Evolutionary conservation across 1,140 invertebrate species (phyloP).

Genomic region (Nylanderia fulva): DNA sequence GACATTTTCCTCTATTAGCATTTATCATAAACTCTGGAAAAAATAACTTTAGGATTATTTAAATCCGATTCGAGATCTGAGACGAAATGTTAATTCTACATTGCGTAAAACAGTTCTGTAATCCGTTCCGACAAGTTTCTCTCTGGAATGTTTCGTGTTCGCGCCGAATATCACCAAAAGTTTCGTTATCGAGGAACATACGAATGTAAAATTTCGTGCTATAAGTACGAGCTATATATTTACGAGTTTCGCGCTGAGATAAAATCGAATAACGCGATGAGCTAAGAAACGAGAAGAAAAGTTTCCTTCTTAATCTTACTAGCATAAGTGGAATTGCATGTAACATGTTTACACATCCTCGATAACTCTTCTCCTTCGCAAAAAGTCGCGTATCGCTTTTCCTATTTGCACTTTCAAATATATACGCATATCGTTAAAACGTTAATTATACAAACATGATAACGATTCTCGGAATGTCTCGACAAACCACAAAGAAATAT

Average conservation of each 20-base stretch:
- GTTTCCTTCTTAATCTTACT: neutral
- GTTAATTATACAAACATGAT: neutral
- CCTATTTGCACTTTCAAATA: neutral
- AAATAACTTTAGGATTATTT: neutral
- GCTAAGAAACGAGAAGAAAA: neutral
- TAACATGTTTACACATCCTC: neutral
- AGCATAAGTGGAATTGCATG: constrained; percentile 23
- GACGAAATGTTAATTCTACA: constrained; percentile 19
- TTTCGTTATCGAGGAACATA: constrained; percentile 20
- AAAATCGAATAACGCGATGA: neutral
- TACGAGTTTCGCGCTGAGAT: constrained; percentile 6
- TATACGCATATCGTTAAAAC: neutral
- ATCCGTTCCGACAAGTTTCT: constrained; percentile 24
- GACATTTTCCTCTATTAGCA: neutral
- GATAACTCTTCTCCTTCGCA: neutral
- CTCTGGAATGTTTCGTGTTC: constrained; percentile 40
- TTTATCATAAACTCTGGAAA: constrained; percentile 8
- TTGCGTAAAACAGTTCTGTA: neutral
- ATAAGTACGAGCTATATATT: constrained; percentile 14
- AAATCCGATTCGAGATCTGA: constrained; percentile 1
- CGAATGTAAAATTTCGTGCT: neutral
- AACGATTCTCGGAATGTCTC: constrained; percentile 43
- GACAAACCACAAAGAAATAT: constrained; percentile 23
- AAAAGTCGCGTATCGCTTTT: neutral
- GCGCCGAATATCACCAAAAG: constrained; percentile 23